Base-by-base conservation (phyloP, 2,888 invertebrate genomes). In the Doris montereyensis region DNA sequence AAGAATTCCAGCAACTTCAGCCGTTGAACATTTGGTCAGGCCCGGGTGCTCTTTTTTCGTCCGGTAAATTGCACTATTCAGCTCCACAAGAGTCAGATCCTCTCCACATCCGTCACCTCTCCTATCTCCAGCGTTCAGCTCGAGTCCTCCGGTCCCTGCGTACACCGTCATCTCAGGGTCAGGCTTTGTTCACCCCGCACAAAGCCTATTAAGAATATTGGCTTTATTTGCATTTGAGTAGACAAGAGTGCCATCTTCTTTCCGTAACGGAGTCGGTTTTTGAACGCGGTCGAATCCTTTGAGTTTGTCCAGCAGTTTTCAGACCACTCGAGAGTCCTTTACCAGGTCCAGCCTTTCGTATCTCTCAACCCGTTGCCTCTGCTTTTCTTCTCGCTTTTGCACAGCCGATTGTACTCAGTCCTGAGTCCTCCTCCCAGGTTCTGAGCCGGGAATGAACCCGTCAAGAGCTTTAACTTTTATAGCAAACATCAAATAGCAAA, bases 41-140 rank as follows among this genome's bases (percentile, higher is more conserved):
- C 10, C 65, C 65, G 1, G 75, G 62, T 21, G 35, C n/a, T 35
- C 65, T 75, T n/a, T 24, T 62, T 75, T 62, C 28, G 34, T 10
- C 24, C 13, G 28, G 32, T 24, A 10, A 10, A 35, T 52, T 0
- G 75, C 65, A 3, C 34, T 24, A 24, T 70, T 34, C 77, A 77
- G 68, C 13, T 68, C 67, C 24, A 57, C 26, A 0, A 58, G 1
- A 2, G 32, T 35, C 32, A 35, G 32, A 1, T 76, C 62, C 3
- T n/a, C 10, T 2, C 2, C 2, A 58, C n/a, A 58, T 8, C 24
- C 2, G 10, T 2, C 2, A 58, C 58, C 10, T n/a, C 2, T 10
- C 21, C 21, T 8, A n/a, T 58, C 58, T 2, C 21, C 10, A n/a
- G 3, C 2, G 10, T 2, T 8, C 3, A 3, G n/a, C 24, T 24